Percentiles rank a stretch among this genome's conserved stretches.
These are phyloP conservation scores for Ptyas mucosa DNA, from an alignment of 2,113 vertebrate genomes.

Conservation along the genomic window DNA sequence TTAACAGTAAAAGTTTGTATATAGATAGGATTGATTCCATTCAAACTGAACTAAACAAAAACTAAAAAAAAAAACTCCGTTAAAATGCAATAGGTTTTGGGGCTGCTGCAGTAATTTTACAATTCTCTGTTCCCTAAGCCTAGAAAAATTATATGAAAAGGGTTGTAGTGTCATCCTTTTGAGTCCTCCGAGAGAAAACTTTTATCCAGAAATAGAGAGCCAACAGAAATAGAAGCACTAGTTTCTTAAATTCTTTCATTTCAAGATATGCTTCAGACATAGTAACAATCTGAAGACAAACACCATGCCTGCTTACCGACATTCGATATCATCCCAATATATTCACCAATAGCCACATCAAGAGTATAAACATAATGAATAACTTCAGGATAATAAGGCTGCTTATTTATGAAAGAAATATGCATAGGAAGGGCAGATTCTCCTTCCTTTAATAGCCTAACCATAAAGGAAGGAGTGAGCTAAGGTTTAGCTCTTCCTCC, in stretches of 20 bases:
- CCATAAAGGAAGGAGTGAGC: neutral
- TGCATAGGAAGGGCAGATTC: neutral
- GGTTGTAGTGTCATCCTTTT: neutral
- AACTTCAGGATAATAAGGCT: neutral
- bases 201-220: neutral
- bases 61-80: neutral
- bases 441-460: neutral
- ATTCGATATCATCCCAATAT: neutral
- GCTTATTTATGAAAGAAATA: neutral
- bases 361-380: neutral
- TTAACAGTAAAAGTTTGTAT: neutral
- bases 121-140: neutral
- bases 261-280: neutral
- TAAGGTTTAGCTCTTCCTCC: neutral
- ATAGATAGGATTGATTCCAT: neutral
- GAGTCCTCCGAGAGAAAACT: neutral
- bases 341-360: neutral
- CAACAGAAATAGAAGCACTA: neutral
- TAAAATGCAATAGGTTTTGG: neutral
- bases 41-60: neutral
- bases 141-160: neutral
- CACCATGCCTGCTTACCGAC: neutral
- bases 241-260: slow-evolving; percentile 10
- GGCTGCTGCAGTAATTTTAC: neutral
- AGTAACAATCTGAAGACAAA: neutral